A percentile compares a stretch with the other conserved stretches of the same genome.
Conservation (phyloP, 2,113 vertebrate species). For the Spheniscus mendiculus region DNA sequence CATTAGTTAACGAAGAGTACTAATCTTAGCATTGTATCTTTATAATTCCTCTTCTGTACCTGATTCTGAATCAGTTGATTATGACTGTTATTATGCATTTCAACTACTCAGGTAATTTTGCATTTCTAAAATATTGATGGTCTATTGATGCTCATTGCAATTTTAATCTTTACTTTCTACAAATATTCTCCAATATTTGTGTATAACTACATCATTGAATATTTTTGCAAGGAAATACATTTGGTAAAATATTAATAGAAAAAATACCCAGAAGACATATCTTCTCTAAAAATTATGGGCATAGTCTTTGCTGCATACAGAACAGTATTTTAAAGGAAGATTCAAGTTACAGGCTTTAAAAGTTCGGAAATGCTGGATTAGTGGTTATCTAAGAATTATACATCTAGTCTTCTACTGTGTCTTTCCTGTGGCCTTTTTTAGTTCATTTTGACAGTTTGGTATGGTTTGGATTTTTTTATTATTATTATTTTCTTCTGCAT, state of each 20-base stretch:
- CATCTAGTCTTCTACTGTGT: not conserved
- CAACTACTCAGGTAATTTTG: not conserved
- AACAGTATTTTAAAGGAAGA: not conserved
- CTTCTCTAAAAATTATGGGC: not conserved
- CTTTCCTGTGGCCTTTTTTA: not conserved
- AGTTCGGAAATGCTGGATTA: not conserved
- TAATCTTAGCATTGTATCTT: not conserved
- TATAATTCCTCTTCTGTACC: not conserved
- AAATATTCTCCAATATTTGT: not conserved
- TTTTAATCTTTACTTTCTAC: not conserved
- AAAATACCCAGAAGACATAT: not conserved
- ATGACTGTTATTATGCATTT: not conserved
- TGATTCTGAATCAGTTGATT: not conserved
- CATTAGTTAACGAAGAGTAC: not conserved
- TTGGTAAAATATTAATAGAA: not conserved
- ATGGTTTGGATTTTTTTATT: not conserved
- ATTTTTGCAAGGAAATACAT: not conserved
- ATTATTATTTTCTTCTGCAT: not conserved
- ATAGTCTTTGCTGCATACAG: not conserved
- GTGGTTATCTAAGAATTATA: not conserved
- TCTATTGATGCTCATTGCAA: not conserved
- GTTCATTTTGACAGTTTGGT: not conserved
- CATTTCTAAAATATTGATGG: not conserved
- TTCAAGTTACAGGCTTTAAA: not conserved
- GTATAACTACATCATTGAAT: not conserved